Evolutionary conservation across 2,113 vertebrate genomes (phyloP).

Genomic region (Hypanus sabinus): DNA sequence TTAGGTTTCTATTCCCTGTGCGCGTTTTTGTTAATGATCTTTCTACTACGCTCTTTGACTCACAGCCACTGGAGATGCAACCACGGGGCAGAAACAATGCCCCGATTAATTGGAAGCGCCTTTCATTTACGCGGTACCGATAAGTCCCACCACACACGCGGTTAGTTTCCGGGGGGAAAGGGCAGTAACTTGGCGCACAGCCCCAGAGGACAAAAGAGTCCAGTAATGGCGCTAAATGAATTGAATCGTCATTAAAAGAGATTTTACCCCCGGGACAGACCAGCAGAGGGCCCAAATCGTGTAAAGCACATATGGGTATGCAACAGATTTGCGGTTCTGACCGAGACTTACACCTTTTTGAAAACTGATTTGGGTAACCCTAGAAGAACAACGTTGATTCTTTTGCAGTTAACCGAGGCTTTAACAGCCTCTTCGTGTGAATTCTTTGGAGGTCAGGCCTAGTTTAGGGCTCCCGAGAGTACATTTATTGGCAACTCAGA

Average conservation of each 20-base stretch:
- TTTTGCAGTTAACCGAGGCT: neutral
- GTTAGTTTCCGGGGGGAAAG: neutral
- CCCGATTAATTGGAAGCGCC: neutral
- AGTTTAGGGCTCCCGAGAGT: neutral
- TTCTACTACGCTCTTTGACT: neutral
- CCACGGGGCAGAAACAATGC: neutral
- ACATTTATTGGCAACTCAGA: neutral
- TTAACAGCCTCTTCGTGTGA: neutral
- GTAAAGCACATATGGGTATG: neutral
- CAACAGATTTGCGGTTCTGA: neutral
- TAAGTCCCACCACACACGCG: neutral
- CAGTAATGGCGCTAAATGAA: neutral
- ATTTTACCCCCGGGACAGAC: neutral
- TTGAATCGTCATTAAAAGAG: neutral
- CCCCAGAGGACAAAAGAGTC: neutral
- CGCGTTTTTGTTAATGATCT: slow-evolving; percentile 11
- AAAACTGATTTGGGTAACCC: neutral
- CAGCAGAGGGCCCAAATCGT: neutral
- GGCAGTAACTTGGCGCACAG: neutral
- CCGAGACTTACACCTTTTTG: neutral
- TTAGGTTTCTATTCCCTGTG: neutral
- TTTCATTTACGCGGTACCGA: neutral
- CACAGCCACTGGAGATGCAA: neutral
- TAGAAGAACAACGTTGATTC: neutral
- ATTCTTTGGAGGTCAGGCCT: neutral